Evolutionary conservation across 2,113 vertebrate genomes (phyloP).

Genomic region (Pterocles orientalis): DNA sequence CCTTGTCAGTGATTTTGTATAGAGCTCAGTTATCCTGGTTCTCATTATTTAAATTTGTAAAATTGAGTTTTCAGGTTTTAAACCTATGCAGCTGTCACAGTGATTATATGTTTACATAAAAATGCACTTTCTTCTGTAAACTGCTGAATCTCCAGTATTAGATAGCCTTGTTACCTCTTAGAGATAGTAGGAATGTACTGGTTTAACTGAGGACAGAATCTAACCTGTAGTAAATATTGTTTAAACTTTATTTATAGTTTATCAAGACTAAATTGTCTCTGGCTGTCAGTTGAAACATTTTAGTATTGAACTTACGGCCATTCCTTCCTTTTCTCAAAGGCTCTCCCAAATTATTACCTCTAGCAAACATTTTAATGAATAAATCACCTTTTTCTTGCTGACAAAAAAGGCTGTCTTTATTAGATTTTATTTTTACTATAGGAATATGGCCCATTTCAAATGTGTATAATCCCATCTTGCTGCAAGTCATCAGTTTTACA

Average conservation of each 20-base stretch:
- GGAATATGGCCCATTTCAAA: background rate
- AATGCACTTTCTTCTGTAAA: background rate
- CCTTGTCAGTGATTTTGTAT: background rate
- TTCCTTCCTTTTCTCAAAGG: background rate
- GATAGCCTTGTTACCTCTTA: background rate
- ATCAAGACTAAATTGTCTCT: background rate
- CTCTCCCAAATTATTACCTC: background rate
- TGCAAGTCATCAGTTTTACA: background rate
- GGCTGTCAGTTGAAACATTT: background rate
- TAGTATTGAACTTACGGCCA: background rate
- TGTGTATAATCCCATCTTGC: background rate
- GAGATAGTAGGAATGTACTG: background rate
- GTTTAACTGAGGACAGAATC: background rate
- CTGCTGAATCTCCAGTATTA: background rate
- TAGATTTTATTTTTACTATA: background rate
- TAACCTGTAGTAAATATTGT: background rate
- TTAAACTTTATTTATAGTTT: background rate
- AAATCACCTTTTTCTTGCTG: background rate
- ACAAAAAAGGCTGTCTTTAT: background rate
- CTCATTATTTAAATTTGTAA: background rate
- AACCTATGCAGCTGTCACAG: background rate
- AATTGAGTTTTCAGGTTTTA: background rate
- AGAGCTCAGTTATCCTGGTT: background rate
- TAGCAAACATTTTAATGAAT: background rate
- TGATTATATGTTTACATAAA: background rate